Evolutionary conservation across 2,113 vertebrate species (phyloP).

Genomic region (Oryzias celebensis): DNA sequence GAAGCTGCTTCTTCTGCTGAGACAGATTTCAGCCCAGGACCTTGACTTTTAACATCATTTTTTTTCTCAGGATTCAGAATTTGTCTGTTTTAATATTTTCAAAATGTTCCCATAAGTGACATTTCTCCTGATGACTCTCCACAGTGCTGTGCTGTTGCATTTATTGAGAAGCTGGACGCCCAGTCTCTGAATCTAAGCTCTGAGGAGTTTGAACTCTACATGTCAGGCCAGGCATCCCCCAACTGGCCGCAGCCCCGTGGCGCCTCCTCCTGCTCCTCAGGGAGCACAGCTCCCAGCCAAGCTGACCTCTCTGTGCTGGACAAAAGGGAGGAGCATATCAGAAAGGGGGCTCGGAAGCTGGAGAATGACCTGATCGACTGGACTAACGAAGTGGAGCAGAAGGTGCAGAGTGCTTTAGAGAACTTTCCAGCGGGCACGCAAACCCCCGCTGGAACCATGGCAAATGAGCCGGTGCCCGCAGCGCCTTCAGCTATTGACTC

Average conservation of each 20-base stretch:
- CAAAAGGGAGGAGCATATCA: constrained; percentile 85
- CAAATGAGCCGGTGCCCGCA: not conserved
- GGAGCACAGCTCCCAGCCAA: constrained; percentile 79
- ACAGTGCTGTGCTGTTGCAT: constrained; percentile 95
- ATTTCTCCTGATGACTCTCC: not conserved
- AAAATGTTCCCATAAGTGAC: not conserved
- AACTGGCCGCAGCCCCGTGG: constrained; percentile 78
- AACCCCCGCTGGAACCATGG: constrained; percentile 24
- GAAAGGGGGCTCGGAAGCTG: constrained; percentile 83
- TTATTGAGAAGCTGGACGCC: constrained; percentile 96
- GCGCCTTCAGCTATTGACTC: constrained; percentile 90
- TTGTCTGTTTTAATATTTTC: too few relatives aligned
- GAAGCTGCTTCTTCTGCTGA: too few relatives aligned
- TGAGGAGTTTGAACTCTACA: constrained; percentile 94
- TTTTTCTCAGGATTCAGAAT: too few relatives aligned
- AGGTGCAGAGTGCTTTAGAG: constrained; percentile 87
- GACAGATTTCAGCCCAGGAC: too few relatives aligned
- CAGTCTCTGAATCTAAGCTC: constrained; percentile 92
- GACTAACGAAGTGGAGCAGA: constrained; percentile 87
- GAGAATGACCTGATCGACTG: constrained; percentile 97
- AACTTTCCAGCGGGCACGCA: constrained; percentile 81
- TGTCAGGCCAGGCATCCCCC: constrained; percentile 89
- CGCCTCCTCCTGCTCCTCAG: constrained; percentile 59
- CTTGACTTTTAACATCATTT: too few relatives aligned
- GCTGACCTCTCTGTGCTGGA: constrained; percentile 86